Percentiles rank a stretch among this genome's conserved stretches.
phyloP scores from a whole-genome alignment of 2,888 invertebrate genomes.

The Andrena bicolor region DNA sequence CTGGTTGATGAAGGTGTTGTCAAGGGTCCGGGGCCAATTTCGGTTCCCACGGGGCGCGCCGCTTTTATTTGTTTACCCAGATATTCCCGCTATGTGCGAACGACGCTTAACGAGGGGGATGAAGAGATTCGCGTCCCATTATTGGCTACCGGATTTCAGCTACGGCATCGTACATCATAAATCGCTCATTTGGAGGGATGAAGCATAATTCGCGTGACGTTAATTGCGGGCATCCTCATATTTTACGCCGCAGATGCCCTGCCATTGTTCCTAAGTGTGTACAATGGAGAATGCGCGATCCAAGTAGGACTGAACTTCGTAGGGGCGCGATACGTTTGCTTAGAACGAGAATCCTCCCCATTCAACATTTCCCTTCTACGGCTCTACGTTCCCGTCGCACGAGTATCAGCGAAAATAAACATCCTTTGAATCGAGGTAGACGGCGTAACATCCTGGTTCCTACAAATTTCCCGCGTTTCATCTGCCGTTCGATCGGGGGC shows the following conservation, averaged over 20 bases:
- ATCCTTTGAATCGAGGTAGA: conserved; percentile 25
- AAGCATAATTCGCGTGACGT: conserved; percentile 30
- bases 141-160: conserved; percentile 18
- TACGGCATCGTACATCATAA: conserved; percentile 27
- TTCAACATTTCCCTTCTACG: too few relatives aligned
- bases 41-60: conserved; percentile 47
- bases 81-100: conserved; percentile 14
- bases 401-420: conserved; percentile 3
- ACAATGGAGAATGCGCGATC: neutral
- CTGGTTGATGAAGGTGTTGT: conserved; percentile 33
- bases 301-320: neutral
- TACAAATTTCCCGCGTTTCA: conserved; percentile 27
- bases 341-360: too few relatives aligned
- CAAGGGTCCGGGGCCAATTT: conserved; percentile 30
- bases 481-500: conserved; percentile 15
- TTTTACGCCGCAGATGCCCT: neutral
- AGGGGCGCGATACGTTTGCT: neutral
- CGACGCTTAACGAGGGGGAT: conserved; percentile 14
- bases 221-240: conserved; percentile 20
- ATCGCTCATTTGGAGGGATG: conserved; percentile 42
- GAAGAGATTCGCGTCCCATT: conserved; percentile 14
- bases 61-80: conserved; percentile 58
- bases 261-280: neutral
- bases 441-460: conserved; percentile 54
- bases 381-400: too few relatives aligned